phyloP scores from a whole-genome alignment of 1,140 invertebrate genomes.

The Magallana angulata region DNA sequence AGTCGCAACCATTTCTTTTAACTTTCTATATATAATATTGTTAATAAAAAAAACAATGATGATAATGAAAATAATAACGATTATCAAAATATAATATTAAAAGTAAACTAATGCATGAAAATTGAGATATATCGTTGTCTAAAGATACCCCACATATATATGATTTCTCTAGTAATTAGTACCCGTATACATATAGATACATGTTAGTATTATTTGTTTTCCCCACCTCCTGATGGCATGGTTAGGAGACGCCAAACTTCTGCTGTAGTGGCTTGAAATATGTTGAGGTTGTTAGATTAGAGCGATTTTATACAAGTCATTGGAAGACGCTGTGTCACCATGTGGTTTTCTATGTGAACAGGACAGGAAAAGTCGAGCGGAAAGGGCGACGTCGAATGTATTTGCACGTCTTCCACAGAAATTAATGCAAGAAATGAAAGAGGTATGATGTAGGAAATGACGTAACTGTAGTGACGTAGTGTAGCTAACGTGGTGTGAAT shows the following conservation, averaged over 20 bases:
- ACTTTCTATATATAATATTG: too few species aligned
- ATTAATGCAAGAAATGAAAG: conserved; percentile 88
- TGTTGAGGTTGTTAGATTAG: not conserved
- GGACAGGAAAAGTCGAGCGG: conserved; percentile 66
- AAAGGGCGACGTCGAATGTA: conserved; percentile 77
- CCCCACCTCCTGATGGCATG: not conserved
- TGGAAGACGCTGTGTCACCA: not conserved
- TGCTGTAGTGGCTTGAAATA: conserved; percentile 5
- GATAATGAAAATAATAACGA: too few species aligned
- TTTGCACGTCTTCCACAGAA: conserved; percentile 77
- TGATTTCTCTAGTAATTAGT: not conserved
- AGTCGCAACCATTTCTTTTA: too few species aligned
- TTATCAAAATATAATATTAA: too few species aligned
- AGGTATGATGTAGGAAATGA: conserved; percentile 86
- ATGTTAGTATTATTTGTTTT: conserved; percentile 41
- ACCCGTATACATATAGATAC: conserved; percentile 17
- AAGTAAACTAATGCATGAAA: too few species aligned
- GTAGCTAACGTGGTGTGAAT: conserved; percentile 61
- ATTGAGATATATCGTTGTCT: too few species aligned
- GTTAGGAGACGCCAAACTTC: not conserved
- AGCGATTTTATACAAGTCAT: not conserved
- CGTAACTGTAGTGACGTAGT: conserved; percentile 45
- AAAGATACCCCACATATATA: too few species aligned
- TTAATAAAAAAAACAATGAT: too few species aligned
- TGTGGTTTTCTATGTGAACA: conserved; percentile 46